Percentiles rank a stretch among this genome's conserved stretches.
These are phyloP conservation scores for Aethina tumida DNA, from an alignment of 1,140 invertebrate species.

Conservation along the genomic window DNA sequence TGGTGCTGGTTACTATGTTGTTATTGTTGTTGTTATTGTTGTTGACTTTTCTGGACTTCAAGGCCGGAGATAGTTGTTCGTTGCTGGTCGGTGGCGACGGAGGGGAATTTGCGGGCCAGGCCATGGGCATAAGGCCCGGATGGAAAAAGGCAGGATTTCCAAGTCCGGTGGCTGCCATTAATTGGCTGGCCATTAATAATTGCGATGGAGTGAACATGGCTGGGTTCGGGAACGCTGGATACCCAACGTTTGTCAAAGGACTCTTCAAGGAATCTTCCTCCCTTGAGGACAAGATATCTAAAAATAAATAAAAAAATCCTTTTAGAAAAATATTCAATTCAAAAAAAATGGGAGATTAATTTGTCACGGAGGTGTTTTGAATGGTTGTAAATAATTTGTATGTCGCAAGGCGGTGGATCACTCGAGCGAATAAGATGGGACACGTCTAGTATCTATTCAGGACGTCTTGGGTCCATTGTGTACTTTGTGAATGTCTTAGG, in stretches of 20 bases:
- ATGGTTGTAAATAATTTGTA: too few relatives aligned
- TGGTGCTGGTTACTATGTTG: constrained; percentile 34
- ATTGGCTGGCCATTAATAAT: constrained; percentile 42
- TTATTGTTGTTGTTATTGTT: constrained; percentile 40
- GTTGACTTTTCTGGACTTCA: constrained; percentile 34
- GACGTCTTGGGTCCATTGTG: too few relatives aligned
- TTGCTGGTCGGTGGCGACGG: constrained; percentile 30
- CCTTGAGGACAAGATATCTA: constrained; percentile 20
- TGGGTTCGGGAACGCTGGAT: constrained; percentile 48
- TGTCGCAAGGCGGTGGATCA: too few relatives aligned
- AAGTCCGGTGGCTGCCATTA: constrained; percentile 41
- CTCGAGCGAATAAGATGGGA: too few relatives aligned
- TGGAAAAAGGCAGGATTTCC: constrained; percentile 44
- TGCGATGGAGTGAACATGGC: constrained; percentile 41
- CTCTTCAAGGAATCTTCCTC: constrained; percentile 25
- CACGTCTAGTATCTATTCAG: too few relatives aligned
- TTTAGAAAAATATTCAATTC: too few relatives aligned
- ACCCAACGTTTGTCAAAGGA: constrained; percentile 24
- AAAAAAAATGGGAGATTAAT: too few relatives aligned
- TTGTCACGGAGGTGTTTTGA: too few relatives aligned
- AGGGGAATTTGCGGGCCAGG: constrained; percentile 31
- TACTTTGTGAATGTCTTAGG: too few relatives aligned
- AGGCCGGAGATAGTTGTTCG: constrained; percentile 28
- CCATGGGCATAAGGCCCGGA: constrained; percentile 35
- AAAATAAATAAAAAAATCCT: too few relatives aligned